These are phyloP conservation scores for Anser cygnoides DNA, from an alignment of 2,113 vertebrate species.

Conservation along the genomic window DNA sequence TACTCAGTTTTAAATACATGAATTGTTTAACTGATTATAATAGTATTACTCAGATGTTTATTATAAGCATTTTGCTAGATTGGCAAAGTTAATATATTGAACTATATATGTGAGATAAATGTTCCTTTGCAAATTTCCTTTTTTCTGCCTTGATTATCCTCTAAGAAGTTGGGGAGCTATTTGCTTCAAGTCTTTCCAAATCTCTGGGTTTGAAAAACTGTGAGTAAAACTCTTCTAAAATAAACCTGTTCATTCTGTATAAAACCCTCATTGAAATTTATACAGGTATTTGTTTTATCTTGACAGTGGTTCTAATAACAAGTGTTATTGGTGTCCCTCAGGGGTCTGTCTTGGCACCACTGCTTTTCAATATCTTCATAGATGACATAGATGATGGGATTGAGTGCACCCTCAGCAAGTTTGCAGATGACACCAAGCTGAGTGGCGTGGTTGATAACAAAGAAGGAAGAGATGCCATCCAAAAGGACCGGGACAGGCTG, in stretches of 20 bases:
- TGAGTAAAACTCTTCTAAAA: neutral
- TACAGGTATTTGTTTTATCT: neutral
- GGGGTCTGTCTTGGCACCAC: too few relatives aligned
- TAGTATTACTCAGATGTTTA: neutral
- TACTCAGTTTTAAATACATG: neutral
- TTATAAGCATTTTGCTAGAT: neutral
- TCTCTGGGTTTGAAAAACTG: neutral
- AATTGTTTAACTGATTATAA: neutral
- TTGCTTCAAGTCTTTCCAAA: neutral
- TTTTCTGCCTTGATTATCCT: neutral
- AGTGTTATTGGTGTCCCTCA: too few relatives aligned
- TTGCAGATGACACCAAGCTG: too few relatives aligned
- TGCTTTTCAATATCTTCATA: too few relatives aligned
- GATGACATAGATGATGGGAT: too few relatives aligned
- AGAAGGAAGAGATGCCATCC: too few relatives aligned
- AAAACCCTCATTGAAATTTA: neutral
- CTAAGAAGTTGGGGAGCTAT: neutral
- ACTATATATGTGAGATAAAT: neutral
- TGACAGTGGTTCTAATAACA: neutral
- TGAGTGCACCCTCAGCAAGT: too few relatives aligned
- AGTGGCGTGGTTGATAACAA: too few relatives aligned
- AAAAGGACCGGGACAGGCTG: too few relatives aligned
- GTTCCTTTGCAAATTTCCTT: neutral
- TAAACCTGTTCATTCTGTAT: neutral
- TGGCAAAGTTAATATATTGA: neutral